phyloP scores from a whole-genome alignment of 2,888 invertebrate genomes.

The Synanthedon myopaeformis region DNA sequence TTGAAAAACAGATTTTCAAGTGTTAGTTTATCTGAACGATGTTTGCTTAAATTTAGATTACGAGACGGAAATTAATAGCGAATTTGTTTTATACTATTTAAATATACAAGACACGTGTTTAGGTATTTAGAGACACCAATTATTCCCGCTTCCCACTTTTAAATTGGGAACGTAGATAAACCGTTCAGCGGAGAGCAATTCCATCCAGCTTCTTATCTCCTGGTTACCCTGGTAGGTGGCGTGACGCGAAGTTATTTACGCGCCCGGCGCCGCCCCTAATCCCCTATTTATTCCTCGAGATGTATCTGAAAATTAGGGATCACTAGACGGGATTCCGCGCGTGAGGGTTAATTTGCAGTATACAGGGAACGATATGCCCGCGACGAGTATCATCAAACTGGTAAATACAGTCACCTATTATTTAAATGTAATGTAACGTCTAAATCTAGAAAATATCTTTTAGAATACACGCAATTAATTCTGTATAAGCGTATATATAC shows the following conservation, averaged over 20 bases:
- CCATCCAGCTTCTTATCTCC: slow-evolving; percentile 52
- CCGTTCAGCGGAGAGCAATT: slow-evolving; percentile 42
- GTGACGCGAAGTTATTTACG: slow-evolving; percentile 66
- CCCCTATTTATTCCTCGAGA: slow-evolving; percentile 68
- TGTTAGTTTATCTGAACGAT: neutral
- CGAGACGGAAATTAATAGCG: neutral
- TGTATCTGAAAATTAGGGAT: slow-evolving; percentile 71
- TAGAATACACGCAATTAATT: too few relatives aligned
- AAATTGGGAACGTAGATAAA: slow-evolving; percentile 6
- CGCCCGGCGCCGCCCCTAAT: slow-evolving; percentile 58
- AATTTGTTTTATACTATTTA: too few relatives aligned
- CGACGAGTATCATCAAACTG: slow-evolving; percentile 18
- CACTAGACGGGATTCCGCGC: slow-evolving; percentile 35
- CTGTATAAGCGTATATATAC: too few relatives aligned
- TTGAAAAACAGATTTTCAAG: neutral
- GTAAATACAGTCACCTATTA: slow-evolving; percentile 5
- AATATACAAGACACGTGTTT: neutral
- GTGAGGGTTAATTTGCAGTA: slow-evolving; percentile 55
- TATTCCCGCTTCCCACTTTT: slow-evolving; percentile 12
- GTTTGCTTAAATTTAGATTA: neutral
- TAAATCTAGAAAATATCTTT: too few relatives aligned
- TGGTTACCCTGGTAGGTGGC: slow-evolving; percentile 35
- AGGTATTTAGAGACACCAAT: slow-evolving; percentile 9
- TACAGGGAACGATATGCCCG: slow-evolving; percentile 18
- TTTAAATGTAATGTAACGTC: too few relatives aligned